phyloP scores from a whole-genome alignment of 2,797 vertebrate genomes.

The Mormyrops attenuatus region DNA sequence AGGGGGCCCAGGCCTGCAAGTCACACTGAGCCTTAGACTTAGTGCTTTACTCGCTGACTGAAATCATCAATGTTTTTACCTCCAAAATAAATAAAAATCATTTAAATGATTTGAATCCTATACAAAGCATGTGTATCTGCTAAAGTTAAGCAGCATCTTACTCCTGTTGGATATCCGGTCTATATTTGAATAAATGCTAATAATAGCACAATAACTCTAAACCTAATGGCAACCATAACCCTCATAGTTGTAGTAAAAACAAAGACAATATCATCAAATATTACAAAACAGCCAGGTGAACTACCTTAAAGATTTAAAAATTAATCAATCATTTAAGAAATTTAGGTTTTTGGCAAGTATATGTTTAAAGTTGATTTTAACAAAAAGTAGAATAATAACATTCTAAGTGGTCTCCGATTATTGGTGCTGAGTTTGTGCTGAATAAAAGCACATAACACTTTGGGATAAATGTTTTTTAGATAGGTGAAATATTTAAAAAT shows the following conservation, averaged over 20 bases:
- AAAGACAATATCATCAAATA: not conserved
- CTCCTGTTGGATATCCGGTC: not conserved
- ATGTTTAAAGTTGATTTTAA: too few relatives aligned
- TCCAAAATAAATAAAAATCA: not conserved
- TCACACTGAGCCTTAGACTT: not conserved
- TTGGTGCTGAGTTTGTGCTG: too few relatives aligned
- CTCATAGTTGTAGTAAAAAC: too few relatives aligned
- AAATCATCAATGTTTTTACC: not conserved
- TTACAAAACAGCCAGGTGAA: not conserved
- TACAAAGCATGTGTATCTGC: not conserved
- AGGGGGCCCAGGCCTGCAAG: conserved; percentile 45
- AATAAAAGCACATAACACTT: too few relatives aligned
- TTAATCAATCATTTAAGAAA: not conserved
- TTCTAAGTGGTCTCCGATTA: too few relatives aligned
- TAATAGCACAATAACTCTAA: not conserved
- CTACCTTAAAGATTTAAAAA: not conserved
- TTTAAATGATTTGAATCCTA: not conserved
- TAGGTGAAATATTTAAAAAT: too few relatives aligned
- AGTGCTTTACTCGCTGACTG: not conserved
- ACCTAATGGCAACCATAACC: not conserved
- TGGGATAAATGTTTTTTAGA: too few relatives aligned
- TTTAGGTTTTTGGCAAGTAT: not conserved
- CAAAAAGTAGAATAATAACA: too few relatives aligned
- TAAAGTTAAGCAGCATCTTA: not conserved
- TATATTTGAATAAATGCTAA: not conserved